Percentiles rank a stretch among this genome's conserved stretches.
Conservation (phyloP, 1,140 invertebrate genomes). For the Drosophila insularis region DNA sequence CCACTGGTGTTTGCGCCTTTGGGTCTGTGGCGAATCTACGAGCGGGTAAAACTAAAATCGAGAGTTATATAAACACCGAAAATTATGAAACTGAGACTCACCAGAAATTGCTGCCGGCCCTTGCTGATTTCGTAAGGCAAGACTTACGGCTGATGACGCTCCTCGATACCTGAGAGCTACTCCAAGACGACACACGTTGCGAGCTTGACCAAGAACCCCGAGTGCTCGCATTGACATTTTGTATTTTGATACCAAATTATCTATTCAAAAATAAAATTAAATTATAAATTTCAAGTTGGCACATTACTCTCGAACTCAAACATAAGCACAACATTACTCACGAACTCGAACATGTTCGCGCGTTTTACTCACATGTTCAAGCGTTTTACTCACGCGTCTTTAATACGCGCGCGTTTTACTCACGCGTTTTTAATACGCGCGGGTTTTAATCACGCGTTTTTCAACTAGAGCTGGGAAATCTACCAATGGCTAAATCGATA, state of each 20-base stretch:
- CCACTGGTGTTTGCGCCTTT: not conserved
- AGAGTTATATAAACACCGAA: constrained; percentile 1
- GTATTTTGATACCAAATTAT: not conserved
- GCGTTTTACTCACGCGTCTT: too few species aligned
- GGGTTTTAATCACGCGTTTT: too few species aligned
- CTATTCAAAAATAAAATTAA: not conserved
- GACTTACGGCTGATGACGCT: not conserved
- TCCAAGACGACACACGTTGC: not conserved
- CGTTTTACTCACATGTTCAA: too few species aligned
- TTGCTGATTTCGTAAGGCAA: constrained; percentile 3
- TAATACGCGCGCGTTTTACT: too few species aligned
- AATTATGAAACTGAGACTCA: not conserved
- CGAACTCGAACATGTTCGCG: too few species aligned
- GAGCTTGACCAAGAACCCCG: not conserved
- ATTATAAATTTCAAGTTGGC: too few species aligned
- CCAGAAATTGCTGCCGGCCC: not conserved
- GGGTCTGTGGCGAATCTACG: constrained; percentile 43
- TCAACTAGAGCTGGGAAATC: too few species aligned
- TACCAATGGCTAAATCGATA: too few species aligned
- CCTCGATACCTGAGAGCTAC: not conserved
- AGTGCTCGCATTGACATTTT: constrained; percentile 5
- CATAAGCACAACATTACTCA: too few species aligned
- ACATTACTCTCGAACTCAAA: not conserved
- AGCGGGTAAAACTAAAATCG: constrained; percentile 3
- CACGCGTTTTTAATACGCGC: too few species aligned